Evolutionary conservation across 2,113 vertebrate genomes (phyloP), one percentile per base, ranked within the genome.

Genomic region (Microcebus ravelobensis): DNA sequence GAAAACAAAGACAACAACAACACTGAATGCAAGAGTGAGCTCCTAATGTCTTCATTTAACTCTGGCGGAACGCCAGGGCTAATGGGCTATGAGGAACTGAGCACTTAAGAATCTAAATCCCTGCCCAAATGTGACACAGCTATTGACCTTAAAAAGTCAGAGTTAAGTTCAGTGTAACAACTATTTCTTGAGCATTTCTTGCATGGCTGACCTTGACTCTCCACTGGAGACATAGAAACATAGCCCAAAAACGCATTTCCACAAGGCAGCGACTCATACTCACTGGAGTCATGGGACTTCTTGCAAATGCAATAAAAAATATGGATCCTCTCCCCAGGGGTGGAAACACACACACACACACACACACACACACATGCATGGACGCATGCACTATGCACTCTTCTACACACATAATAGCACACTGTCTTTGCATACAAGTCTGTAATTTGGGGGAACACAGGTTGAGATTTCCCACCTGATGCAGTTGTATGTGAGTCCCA

Each of bases 241-340:
- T 0, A 86, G 79, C 52, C 61, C 31, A 20, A n/a, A 17, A 36
- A 52, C 21, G 1, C 23, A 21, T 57, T 68, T 68, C 21, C 25
- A 52, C 0, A 14, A 31, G n/a, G 61, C 36, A 61, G 12, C 29
- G 52, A 76, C 29, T 71, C 0, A 0, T 39, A 45, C 34, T 63
- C 57, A 8, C 20, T 8, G 13, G 8, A 27, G 4, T 85, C 39
- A 15, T 5, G 12, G 34, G 29, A 80, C 31, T 31, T 63, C 17
- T n/a, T 86, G 61, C 42, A 82, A 91, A 86, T 50, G 61, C 12
- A 4, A 45, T 77, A 42, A 65, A 93, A 94, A 83, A 21, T 61
- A 34, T 2, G 17, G 27, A 42, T 39, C 11, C 29, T 61, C 6
- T 92, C 39, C 45, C 52, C 6, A 17, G 31, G 10, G 21, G 45